phyloP scores from a whole-genome alignment of 2,113 vertebrate genomes.

The Tenrec ecaudatus region DNA sequence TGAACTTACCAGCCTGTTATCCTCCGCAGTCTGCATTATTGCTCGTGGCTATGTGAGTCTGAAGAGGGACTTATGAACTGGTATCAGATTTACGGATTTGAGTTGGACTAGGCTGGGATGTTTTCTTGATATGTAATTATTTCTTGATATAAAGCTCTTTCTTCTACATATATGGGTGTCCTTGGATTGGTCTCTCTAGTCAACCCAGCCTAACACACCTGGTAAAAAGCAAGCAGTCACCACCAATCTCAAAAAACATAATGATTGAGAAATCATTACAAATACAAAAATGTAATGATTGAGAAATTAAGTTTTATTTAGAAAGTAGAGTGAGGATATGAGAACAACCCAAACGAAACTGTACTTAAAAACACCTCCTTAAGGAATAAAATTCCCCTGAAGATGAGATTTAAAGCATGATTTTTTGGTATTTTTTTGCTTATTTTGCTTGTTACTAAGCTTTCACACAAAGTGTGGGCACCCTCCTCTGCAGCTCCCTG shows the following conservation, averaged over 20 bases:
- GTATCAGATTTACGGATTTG: too few relatives aligned
- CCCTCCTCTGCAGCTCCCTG: conserved; percentile 50
- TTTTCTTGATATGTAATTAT: too few relatives aligned
- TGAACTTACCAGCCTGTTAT: too few relatives aligned
- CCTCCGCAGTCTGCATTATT: too few relatives aligned
- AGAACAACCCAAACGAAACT: not conserved
- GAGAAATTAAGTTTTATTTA: not conserved
- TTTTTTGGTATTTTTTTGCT: not conserved
- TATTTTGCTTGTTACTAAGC: not conserved
- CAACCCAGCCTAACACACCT: not conserved
- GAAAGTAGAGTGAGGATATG: not conserved
- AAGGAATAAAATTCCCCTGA: not conserved
- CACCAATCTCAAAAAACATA: not conserved
- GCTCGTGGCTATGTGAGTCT: too few relatives aligned
- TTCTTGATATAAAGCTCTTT: too few relatives aligned
- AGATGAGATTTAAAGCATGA: not conserved
- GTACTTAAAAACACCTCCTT: not conserved
- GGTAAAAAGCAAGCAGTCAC: not conserved
- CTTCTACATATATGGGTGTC: too few relatives aligned
- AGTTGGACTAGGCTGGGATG: too few relatives aligned
- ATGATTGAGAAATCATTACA: not conserved
- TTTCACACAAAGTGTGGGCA: not conserved
- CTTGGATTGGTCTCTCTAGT: too few relatives aligned
- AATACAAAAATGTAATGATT: not conserved
- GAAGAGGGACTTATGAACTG: too few relatives aligned